Evolutionary conservation across 2,888 invertebrate species (phyloP).

Genomic region (Lamellibrachia columna): DNA sequence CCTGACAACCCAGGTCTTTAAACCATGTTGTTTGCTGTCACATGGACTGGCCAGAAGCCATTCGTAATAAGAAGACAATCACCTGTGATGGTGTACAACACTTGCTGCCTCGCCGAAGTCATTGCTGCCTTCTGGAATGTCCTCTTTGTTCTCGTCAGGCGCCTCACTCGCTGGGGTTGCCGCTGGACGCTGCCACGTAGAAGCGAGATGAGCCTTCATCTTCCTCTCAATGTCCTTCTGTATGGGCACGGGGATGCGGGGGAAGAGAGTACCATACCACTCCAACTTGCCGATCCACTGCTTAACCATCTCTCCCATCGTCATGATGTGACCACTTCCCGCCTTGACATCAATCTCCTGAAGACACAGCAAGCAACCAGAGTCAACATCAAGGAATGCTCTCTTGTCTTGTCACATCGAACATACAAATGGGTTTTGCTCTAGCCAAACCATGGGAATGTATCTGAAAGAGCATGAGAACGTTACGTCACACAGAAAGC

Average conservation of each 20-base stretch:
- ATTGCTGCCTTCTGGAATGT: not conserved
- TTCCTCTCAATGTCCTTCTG: constrained; percentile 72
- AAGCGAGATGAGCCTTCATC: not conserved
- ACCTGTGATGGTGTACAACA: not conserved
- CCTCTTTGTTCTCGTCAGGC: not conserved
- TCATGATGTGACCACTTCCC: constrained; percentile 92
- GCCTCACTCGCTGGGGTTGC: not conserved
- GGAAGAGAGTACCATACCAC: constrained; percentile 82
- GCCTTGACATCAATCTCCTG: constrained; percentile 96
- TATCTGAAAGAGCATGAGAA: not conserved
- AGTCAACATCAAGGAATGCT: not conserved
- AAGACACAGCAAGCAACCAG: constrained; percentile 29
- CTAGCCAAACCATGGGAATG: constrained; percentile 41
- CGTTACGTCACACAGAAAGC: not conserved
- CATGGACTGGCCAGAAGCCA: not conserved
- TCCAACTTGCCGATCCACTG: constrained; percentile 95
- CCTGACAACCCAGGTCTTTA: no score
- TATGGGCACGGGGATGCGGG: constrained; percentile 97
- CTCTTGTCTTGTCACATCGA: not conserved
- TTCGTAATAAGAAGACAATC: not conserved
- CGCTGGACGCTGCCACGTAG: constrained; percentile 13
- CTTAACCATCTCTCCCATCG: constrained; percentile 89
- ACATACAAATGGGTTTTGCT: constrained; percentile 46
- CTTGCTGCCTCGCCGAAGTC: constrained; percentile 30
- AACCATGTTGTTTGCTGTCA: no score